These are phyloP conservation scores for Terebella lapidaria DNA, from an alignment of 2,888 invertebrate species.

Conservation along the genomic window DNA sequence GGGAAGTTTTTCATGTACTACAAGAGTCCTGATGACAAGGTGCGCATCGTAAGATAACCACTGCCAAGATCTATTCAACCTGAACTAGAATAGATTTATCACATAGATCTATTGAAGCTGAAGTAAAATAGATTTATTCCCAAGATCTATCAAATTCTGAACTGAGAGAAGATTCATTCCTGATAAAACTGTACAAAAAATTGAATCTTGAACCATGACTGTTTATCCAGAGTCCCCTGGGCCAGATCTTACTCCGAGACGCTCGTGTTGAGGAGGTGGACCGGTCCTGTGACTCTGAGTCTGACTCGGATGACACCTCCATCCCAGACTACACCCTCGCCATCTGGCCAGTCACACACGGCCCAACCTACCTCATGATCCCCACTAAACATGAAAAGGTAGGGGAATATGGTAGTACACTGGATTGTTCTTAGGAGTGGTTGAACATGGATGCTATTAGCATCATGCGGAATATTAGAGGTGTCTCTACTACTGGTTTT, in stretches of 20 bases:
- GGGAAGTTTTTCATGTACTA: conserved; percentile 97
- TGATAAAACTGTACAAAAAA: too few species aligned
- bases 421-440: too few species aligned
- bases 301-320: conserved; percentile 83
- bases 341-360: conserved; percentile 86
- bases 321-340: conserved; percentile 70
- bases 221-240: conserved; percentile 82
- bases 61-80: too few species aligned
- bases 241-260: conserved; percentile 93
- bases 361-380: conserved; percentile 89
- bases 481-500: background rate
- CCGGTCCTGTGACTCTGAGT: conserved; percentile 52
- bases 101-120: too few species aligned
- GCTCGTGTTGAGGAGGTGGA: conserved; percentile 92
- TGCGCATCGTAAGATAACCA: conserved; percentile 54
- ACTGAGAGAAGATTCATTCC: too few species aligned
- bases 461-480: too few species aligned
- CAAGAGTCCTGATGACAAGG: conserved; percentile 86
- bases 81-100: too few species aligned
- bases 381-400: conserved; percentile 91
- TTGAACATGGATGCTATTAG: too few species aligned
- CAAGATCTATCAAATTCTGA: too few species aligned
- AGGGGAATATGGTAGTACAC: too few species aligned
- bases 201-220: too few species aligned
- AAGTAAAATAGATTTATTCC: too few species aligned